Percentiles rank a stretch among this genome's conserved stretches.
Evolutionary conservation across 92 coral and sea anemone genomes (phyloP).

Genomic region (Pocillopora grandis): DNA sequence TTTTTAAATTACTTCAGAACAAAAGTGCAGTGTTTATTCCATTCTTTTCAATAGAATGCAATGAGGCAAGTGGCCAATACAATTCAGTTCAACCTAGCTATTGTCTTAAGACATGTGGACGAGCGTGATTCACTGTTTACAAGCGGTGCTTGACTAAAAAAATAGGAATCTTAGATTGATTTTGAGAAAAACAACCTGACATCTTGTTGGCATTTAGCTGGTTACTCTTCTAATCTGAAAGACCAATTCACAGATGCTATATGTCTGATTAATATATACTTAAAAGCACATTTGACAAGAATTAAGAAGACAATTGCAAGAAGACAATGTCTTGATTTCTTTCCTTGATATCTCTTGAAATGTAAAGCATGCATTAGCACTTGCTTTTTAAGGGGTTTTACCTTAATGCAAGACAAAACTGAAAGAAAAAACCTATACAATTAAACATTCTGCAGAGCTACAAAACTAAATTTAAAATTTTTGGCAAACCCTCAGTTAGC

Average conservation of each 20-base stretch:
- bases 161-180: background rate
- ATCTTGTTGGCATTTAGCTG: background rate
- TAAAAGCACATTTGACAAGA: conserved; percentile 3
- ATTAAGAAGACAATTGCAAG: background rate
- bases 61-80: conserved; percentile 1
- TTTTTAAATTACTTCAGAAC: conserved; percentile 9
- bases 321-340: conserved; percentile 3
- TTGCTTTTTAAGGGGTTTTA: too few species aligned
- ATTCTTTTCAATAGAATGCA: conserved; percentile 21
- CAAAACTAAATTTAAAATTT: too few species aligned
- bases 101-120: conserved; percentile 40
- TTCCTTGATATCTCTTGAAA: too few species aligned
- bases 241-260: background rate
- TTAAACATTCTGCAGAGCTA: too few species aligned
- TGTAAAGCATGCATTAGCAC: too few species aligned
- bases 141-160: conserved; percentile 11
- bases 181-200: background rate
- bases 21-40: conserved; percentile 19
- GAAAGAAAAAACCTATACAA: too few species aligned
- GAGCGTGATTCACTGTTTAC: conserved; percentile 27
- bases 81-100: conserved; percentile 10
- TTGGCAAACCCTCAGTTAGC: too few species aligned
- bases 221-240: too few species aligned
- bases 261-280: conserved; percentile 13
- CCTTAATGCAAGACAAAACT: too few species aligned